phyloP scores from a whole-genome alignment of 2,113 vertebrate species.

The Heptranchias perlo region DNA sequence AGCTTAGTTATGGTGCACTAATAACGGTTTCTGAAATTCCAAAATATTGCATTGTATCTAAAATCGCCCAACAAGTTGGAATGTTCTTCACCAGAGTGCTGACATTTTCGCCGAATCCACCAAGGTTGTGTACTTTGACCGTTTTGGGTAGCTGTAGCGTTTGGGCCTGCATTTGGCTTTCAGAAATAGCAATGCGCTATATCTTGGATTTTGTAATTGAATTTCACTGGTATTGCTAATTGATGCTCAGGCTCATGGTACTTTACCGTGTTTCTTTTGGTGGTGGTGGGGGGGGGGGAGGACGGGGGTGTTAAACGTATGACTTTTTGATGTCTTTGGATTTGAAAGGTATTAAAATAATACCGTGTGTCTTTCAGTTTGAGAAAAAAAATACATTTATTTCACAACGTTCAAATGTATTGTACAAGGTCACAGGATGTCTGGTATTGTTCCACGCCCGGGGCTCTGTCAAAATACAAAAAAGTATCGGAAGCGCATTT shows the following conservation, averaged over 20 bases:
- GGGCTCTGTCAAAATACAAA: background rate
- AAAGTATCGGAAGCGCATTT: background rate
- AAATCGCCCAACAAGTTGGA: background rate
- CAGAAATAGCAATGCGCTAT: background rate
- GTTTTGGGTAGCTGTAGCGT: no score
- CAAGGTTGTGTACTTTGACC: background rate
- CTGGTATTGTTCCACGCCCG: background rate
- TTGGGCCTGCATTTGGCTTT: background rate
- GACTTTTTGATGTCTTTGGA: background rate
- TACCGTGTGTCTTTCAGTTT: no score
- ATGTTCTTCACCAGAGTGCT: background rate
- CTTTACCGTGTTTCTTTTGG: background rate
- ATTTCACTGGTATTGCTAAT: background rate
- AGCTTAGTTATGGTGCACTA: no score
- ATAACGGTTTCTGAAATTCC: background rate
- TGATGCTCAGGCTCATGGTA: background rate
- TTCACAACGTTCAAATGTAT: background rate
- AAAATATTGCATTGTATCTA: background rate
- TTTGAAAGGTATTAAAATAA: slow-evolving; percentile 16
- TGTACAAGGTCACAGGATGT: background rate
- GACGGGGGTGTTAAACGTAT: background rate
- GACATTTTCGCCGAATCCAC: background rate
- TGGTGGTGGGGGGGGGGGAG: background rate
- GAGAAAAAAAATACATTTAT: background rate
- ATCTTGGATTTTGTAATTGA: background rate